These are phyloP conservation scores for Platycheirus albimanus DNA, from an alignment of 2,888 invertebrate species.

Conservation along the genomic window DNA sequence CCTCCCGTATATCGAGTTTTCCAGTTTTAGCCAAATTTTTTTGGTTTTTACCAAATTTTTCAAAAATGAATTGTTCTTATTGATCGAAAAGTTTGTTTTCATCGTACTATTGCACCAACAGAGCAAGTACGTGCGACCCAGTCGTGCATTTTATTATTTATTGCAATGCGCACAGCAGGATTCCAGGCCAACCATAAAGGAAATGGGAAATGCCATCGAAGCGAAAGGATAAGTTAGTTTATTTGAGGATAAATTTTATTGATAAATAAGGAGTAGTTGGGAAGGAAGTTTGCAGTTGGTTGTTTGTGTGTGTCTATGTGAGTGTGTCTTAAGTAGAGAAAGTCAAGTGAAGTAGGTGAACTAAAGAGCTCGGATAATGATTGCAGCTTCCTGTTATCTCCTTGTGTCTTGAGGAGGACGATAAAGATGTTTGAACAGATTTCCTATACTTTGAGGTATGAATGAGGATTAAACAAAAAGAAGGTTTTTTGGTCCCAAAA, in stretches of 20 bases:
- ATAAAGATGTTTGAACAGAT: slow-evolving; percentile 45
- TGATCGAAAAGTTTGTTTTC: too few relatives aligned
- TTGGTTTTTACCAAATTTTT: too few relatives aligned
- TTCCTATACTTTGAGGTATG: slow-evolving; percentile 47
- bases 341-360: slow-evolving; percentile 42
- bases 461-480: slow-evolving; percentile 48
- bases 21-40: too few relatives aligned
- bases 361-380: slow-evolving; percentile 60
- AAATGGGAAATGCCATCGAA: slow-evolving; percentile 64
- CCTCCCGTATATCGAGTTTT: too few relatives aligned
- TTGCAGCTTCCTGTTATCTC: slow-evolving; percentile 47
- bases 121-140: too few relatives aligned
- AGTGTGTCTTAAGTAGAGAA: neutral
- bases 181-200: slow-evolving; percentile 49
- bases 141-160: too few relatives aligned
- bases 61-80: too few relatives aligned
- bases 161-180: slow-evolving; percentile 59
- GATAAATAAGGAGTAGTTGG: slow-evolving; percentile 59
- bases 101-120: too few relatives aligned
- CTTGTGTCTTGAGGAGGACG: slow-evolving; percentile 6
- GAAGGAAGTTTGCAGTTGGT: slow-evolving; percentile 1
- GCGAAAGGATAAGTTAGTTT: slow-evolving; percentile 72
- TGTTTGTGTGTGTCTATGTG: neutral
- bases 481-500: slow-evolving; percentile 31
- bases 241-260: slow-evolving; percentile 70